Evolutionary conservation across 2,888 invertebrate species (phyloP), one percentile per base, ranked within the genome.

Genomic region (Acanthosepion pharaonis): DNA sequence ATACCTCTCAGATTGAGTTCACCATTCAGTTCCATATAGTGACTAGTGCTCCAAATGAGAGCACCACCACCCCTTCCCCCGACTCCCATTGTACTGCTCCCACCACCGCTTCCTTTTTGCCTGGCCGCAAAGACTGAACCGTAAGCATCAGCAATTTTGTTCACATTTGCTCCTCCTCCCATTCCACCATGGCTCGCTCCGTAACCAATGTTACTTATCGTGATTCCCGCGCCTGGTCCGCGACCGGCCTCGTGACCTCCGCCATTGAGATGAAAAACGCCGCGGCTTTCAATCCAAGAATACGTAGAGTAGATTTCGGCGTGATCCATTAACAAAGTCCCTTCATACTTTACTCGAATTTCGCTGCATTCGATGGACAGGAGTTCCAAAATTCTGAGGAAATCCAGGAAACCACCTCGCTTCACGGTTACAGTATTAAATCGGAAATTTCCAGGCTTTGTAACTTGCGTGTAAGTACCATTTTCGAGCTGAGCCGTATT

Each of bases 141-240:
- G 95, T 96, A 96, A 1, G 96, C 96, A 33, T 94, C 93, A 42
- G 96, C 78, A n/a, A 96, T 94, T n/a, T 48, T 59, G n/a, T 92
- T 59, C 20, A 95, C 95, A 94, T 96, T 94, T 23, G 95, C 92
- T 23, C 96, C 96, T 93, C 96, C 96, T 59, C 96, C 96, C 95
- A 96, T 95, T 1, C 96, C 96, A 33, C 96, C 96, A 95, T 96
- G 96, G n/a, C 95, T 95, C 11, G 96, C 96, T 33, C 96, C 96
- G 94, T 96, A 96, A 28, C 96, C 96, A 92, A 95, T 95, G 11
- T 95, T 94, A 94, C 94, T 94, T 0, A 95, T 48, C 18, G 96
- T 96, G 20, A 18, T 42, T n/a, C 96, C 96, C 48, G 96, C 95
- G 1, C 96, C 96, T 20, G 94, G 94, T 1, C 96, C 96, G 4